Conservation (phyloP, 2,113 vertebrate genomes). For the Gasterosteus aculeatus region DNA sequence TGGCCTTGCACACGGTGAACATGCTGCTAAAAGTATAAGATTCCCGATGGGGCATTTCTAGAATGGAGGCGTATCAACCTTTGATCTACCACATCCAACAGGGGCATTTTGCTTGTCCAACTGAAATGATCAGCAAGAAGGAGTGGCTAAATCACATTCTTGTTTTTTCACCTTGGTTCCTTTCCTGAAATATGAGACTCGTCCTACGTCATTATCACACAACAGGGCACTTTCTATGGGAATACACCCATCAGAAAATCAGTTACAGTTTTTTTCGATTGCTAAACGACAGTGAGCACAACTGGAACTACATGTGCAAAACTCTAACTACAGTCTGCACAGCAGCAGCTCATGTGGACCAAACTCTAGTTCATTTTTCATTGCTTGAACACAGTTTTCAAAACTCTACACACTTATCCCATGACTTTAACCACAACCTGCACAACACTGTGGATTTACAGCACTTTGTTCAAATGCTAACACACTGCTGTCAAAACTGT, state of each 20-base stretch:
- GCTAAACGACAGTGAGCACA: no score
- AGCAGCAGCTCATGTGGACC: no score
- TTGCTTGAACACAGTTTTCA: no score
- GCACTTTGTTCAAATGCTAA: no score
- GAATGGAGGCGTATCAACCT: conserved; percentile 21
- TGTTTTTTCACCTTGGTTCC: conserved; percentile 42
- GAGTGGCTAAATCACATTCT: conserved; percentile 1
- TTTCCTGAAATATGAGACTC: conserved; percentile 32
- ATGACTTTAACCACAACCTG: no score
- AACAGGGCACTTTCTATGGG: conserved; percentile 24
- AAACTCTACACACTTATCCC: no score
- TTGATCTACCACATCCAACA: conserved; percentile 30
- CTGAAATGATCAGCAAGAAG: conserved; percentile 32
- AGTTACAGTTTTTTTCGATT: no score
- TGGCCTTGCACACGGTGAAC: conserved; percentile 25
- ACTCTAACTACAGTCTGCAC: no score
- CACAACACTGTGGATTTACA: no score
- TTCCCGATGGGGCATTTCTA: conserved; percentile 16
- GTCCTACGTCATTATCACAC: conserved; percentile 40
- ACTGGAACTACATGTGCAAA: no score
- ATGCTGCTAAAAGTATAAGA: conserved; percentile 26
- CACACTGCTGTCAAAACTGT: no score
- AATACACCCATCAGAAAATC: conserved; percentile 15
- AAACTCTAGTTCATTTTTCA: no score
- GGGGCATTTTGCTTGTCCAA: conserved; percentile 22